A percentile compares a stretch with the other conserved stretches of the same genome.
Evolutionary conservation across 2,888 invertebrate genomes (phyloP).

Genomic region (Bimastos eiseni): DNA sequence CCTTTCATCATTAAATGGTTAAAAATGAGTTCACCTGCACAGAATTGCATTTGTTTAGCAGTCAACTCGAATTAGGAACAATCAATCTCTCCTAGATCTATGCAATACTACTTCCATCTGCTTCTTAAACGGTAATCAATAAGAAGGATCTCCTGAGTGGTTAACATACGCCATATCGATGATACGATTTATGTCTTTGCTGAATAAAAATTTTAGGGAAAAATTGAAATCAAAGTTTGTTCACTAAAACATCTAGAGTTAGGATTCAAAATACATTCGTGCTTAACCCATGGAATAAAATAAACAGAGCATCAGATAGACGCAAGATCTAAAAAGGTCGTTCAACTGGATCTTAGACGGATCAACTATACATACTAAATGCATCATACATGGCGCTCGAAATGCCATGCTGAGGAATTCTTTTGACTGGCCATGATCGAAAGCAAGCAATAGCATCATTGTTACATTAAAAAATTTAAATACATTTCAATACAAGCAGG

Average conservation of each 20-base stretch:
- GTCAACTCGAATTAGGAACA: background rate
- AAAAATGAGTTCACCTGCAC: background rate
- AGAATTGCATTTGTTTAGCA: too few relatives aligned
- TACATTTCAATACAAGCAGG: background rate
- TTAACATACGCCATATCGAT: too few relatives aligned
- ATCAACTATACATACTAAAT: background rate
- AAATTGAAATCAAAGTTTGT: background rate
- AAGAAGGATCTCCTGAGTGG: background rate
- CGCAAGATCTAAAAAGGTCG: background rate
- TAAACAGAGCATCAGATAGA: background rate
- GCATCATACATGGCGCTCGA: background rate
- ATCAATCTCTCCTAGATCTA: background rate
- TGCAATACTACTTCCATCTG: background rate
- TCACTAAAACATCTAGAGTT: background rate
- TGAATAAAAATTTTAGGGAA: background rate
- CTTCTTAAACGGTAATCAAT: background rate
- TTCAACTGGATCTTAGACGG: background rate
- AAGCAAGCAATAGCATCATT: background rate
- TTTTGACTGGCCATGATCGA: background rate
- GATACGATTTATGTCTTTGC: background rate
- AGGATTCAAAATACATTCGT: background rate
- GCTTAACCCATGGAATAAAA: slow-evolving; percentile 13
- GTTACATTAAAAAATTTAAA: background rate
- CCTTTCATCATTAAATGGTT: too few relatives aligned
- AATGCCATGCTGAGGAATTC: background rate